phyloP scores from a whole-genome alignment of 2,888 invertebrate genomes.

The Aspidiotus destructor region DNA sequence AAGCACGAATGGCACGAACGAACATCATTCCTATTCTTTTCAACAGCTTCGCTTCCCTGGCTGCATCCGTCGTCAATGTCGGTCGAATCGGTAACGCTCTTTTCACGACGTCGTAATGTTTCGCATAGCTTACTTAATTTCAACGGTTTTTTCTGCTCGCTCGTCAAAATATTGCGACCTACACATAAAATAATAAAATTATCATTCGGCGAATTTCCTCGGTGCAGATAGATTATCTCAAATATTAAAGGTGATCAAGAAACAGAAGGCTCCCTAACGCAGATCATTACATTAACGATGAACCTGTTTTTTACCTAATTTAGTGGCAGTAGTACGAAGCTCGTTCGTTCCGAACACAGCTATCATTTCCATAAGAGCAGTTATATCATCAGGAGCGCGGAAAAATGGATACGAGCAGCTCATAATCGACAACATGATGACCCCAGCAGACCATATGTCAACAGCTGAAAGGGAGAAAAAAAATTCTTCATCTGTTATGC shows the following conservation, averaged over 20 bases:
- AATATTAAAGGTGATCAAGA: too few species aligned
- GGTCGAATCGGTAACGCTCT: neutral
- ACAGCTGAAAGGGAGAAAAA: slow-evolving; percentile 49
- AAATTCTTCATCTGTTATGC: neutral
- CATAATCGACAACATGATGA: slow-evolving; percentile 67
- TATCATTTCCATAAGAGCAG: slow-evolving; percentile 72
- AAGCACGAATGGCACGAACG: slow-evolving; percentile 8
- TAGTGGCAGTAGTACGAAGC: slow-evolving; percentile 56
- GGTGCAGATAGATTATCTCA: too few species aligned
- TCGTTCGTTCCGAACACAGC: slow-evolving; percentile 64
- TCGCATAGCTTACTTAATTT: slow-evolving; percentile 43
- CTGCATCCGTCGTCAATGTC: neutral
- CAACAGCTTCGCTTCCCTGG: too few species aligned
- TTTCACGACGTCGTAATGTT: slow-evolving; percentile 38
- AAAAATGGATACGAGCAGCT: slow-evolving; percentile 76
- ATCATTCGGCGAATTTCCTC: neutral
- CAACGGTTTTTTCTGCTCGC: slow-evolving; percentile 39
- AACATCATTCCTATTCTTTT: neutral
- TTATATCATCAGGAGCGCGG: slow-evolving; percentile 65
- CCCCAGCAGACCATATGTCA: slow-evolving; percentile 82
- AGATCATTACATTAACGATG: neutral
- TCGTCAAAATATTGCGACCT: slow-evolving; percentile 38
- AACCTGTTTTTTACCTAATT: slow-evolving; percentile 48
- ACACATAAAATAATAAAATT: neutral
- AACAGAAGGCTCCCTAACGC: too few species aligned